Conservation (phyloP, 2,113 vertebrate genomes). For the Brachyhypopomus occidentalis region DNA sequence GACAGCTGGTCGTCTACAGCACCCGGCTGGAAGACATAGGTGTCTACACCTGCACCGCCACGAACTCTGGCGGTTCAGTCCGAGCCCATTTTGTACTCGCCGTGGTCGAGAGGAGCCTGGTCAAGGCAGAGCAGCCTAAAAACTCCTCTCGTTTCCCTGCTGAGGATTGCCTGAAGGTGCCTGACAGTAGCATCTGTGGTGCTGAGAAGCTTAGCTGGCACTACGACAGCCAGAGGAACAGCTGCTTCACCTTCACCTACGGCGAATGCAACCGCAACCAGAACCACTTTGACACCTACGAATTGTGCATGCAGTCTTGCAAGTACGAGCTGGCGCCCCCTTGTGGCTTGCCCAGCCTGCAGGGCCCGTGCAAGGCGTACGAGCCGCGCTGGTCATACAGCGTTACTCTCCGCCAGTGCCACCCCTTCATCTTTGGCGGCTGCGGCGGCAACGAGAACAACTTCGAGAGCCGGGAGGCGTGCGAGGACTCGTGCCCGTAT, state of each 20-base stretch:
- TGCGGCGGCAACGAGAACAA: constrained; percentile 96
- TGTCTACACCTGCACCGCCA: constrained; percentile 88
- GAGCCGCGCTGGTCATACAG: constrained; percentile 94
- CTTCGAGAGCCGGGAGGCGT: constrained; percentile 91
- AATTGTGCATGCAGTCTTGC: constrained; percentile 88
- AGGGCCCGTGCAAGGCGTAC: constrained; percentile 92
- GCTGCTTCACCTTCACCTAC: constrained; percentile 86
- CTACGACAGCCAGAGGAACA: constrained; percentile 88
- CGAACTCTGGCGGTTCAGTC: constrained; percentile 81
- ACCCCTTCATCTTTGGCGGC: constrained; percentile 92
- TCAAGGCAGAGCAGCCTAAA: constrained; percentile 60
- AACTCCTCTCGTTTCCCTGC: constrained; percentile 79
- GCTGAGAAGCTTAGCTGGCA: constrained; percentile 89
- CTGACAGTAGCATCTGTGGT: constrained; percentile 81
- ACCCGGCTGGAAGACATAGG: constrained; percentile 84
- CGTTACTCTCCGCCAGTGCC: constrained; percentile 80
- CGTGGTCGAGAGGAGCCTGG: constrained; percentile 74
- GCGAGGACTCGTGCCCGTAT: constrained; percentile 90
- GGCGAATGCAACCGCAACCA: constrained; percentile 81
- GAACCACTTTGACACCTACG: constrained; percentile 85
- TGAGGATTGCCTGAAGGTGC: constrained; percentile 83
- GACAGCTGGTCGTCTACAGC: constrained; percentile 94
- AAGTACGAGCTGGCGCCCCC: constrained; percentile 81
- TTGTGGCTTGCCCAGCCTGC: constrained; percentile 84
- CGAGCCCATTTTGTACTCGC: constrained; percentile 83